A percentile compares a stretch with the other conserved stretches of the same genome.
Conservation (phyloP, 2,113 vertebrate species). For the Megaceryle maxima region DNA sequence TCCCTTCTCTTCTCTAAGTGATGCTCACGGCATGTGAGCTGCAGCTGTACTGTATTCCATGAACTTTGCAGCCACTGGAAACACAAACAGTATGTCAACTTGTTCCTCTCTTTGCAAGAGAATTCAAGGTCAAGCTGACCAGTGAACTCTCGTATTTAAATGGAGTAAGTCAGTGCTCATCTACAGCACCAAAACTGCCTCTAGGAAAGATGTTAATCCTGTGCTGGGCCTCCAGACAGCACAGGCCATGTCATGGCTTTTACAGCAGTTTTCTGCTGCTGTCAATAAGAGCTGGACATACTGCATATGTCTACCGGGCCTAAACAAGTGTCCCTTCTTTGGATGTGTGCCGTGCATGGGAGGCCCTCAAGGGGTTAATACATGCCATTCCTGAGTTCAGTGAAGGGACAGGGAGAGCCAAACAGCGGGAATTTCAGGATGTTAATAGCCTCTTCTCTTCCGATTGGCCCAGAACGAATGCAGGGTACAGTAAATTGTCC, state of each 20-base stretch:
- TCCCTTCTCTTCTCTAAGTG: conserved; percentile 14
- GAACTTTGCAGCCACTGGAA: conserved; percentile 59
- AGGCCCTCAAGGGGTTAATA: conserved; percentile 75
- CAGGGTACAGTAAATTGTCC: conserved; percentile 84
- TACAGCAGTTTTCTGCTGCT: neutral
- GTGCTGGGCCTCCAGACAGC: conserved; percentile 4
- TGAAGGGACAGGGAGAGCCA: conserved; percentile 75
- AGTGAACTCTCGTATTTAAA: conserved; percentile 46
- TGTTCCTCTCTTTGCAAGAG: conserved; percentile 31
- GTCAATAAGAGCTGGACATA: conserved; percentile 1
- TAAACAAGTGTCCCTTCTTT: conserved; percentile 37
- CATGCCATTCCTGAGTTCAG: conserved; percentile 80
- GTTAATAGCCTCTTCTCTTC: conserved; percentile 79
- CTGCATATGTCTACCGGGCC: neutral
- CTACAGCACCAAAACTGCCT: neutral
- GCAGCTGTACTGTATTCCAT: neutral
- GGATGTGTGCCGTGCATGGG: neutral
- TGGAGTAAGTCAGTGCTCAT: neutral
- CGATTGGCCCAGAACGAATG: conserved; percentile 80
- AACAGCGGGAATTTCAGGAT: conserved; percentile 80
- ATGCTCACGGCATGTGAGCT: neutral
- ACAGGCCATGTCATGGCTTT: neutral
- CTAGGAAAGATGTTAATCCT: conserved; percentile 40
- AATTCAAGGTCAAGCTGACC: conserved; percentile 65
- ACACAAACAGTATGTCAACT: conserved; percentile 21